phyloP scores from a whole-genome alignment of 2,888 invertebrate species.

The Mesochorus sp. region DNA sequence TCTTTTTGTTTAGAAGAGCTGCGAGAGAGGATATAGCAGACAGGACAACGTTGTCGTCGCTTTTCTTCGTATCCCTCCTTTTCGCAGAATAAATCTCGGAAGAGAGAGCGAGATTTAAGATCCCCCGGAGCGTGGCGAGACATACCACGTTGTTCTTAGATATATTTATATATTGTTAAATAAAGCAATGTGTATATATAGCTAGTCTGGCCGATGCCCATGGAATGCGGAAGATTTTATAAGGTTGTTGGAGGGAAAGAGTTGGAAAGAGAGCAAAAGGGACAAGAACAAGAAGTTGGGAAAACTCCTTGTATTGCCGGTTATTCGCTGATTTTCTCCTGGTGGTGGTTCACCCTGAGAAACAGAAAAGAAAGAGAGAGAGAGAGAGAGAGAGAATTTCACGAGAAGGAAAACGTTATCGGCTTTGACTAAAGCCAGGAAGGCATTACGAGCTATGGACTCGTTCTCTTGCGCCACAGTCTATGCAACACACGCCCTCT shows the following conservation, averaged over 20 bases:
- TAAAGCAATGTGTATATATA: not conserved
- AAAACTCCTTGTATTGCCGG: not conserved
- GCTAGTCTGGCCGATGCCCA: constrained; percentile 5
- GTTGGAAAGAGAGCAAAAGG: not conserved
- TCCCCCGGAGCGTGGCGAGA: constrained; percentile 56
- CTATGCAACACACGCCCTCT: not conserved
- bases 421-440: constrained; percentile 65
- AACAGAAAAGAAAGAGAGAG: not conserved
- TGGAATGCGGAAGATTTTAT: constrained; percentile 8
- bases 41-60: not conserved
- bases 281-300: not conserved
- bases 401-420: constrained; percentile 55
- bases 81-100: constrained; percentile 45
- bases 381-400: constrained; percentile 2
- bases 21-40: no score
- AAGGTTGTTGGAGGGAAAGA: not conserved
- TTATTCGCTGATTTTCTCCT: not conserved
- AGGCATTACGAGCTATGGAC: constrained; percentile 57
- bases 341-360: not conserved
- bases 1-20: no score
- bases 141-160: constrained; percentile 35
- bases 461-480: constrained; percentile 23
- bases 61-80: not conserved
- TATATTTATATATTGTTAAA: not conserved
- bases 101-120: constrained; percentile 57